phyloP scores from a whole-genome alignment of 1,140 invertebrate genomes.

The Asobara japonica region DNA sequence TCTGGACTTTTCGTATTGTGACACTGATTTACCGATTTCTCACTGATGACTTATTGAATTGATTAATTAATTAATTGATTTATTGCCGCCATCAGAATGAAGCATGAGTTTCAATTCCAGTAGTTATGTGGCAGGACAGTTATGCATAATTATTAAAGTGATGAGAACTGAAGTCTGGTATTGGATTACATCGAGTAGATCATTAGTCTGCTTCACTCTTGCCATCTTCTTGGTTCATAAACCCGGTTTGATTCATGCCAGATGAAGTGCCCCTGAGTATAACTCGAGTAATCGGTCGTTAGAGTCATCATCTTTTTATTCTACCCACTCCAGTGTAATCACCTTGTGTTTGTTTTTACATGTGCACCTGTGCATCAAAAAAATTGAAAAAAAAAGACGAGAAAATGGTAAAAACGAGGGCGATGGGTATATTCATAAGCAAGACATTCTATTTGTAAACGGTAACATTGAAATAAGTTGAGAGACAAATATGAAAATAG shows the following conservation, averaged over 20 bases:
- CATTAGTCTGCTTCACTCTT: neutral
- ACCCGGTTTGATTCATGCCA: neutral
- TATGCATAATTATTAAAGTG: constrained; percentile 17
- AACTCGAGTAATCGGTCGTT: constrained; percentile 25
- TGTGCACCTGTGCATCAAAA: neutral
- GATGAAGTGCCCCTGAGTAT: constrained; percentile 9
- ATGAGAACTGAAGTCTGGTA: constrained; percentile 24
- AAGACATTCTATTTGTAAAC: neutral
- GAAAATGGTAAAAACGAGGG: neutral
- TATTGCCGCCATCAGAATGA: neutral
- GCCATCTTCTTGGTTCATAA: constrained; percentile 13
- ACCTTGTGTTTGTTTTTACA: neutral
- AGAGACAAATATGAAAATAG: neutral
- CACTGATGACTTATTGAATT: neutral
- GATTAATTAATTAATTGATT: neutral
- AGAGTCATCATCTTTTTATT: constrained; percentile 8
- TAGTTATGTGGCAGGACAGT: constrained; percentile 3
- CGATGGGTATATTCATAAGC: neutral
- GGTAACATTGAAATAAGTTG: neutral
- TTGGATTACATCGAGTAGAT: constrained; percentile 17
- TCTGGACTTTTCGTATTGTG: neutral
- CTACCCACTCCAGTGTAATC: neutral
- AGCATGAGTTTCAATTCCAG: constrained; percentile 17
- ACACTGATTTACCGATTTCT: neutral
- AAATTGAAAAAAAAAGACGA: neutral